These are phyloP conservation scores for Plectrocnemia conspersa DNA, from an alignment of 1,140 invertebrate genomes.

Conservation along the genomic window DNA sequence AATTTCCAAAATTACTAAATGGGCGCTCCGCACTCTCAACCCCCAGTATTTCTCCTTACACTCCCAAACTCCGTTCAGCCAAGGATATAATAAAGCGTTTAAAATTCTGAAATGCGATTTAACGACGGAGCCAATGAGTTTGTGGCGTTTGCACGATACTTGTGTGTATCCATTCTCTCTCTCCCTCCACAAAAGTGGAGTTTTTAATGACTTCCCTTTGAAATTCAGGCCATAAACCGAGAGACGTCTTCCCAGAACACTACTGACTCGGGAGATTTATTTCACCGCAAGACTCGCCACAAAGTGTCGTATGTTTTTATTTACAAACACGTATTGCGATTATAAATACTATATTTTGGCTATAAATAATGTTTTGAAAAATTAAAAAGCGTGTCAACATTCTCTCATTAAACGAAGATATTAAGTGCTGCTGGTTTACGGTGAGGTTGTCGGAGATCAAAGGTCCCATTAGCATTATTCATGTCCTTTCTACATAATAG, in stretches of 20 bases:
- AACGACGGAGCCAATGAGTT: conserved; percentile 19
- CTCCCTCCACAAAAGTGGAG: conserved; percentile 3
- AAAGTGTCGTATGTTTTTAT: neutral
- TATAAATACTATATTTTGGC: neutral
- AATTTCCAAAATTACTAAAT: too few relatives aligned
- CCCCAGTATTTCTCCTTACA: neutral
- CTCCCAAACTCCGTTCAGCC: neutral
- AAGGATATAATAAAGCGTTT: conserved; percentile 18
- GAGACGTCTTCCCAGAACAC: conserved; percentile 11
- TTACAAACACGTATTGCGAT: neutral
- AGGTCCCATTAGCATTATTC: conserved; percentile 1
- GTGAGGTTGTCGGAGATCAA: neutral
- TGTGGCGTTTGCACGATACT: conserved; percentile 13
- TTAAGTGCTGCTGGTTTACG: conserved; percentile 4
- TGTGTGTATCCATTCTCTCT: conserved; percentile 5
- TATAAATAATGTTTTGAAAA: too few relatives aligned
- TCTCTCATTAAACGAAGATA: conserved; percentile 8
- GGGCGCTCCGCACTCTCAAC: too few relatives aligned
- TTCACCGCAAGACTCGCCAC: neutral
- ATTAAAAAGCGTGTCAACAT: too few relatives aligned
- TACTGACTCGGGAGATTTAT: conserved; percentile 5
- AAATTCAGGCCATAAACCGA: conserved; percentile 23
- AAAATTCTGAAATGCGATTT: conserved; percentile 16
- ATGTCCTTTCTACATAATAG: conserved; percentile 1
- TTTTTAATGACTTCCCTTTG: conserved; percentile 27